phyloP scores from a whole-genome alignment of 1,140 invertebrate species.

The Sycophila sp. region DNA sequence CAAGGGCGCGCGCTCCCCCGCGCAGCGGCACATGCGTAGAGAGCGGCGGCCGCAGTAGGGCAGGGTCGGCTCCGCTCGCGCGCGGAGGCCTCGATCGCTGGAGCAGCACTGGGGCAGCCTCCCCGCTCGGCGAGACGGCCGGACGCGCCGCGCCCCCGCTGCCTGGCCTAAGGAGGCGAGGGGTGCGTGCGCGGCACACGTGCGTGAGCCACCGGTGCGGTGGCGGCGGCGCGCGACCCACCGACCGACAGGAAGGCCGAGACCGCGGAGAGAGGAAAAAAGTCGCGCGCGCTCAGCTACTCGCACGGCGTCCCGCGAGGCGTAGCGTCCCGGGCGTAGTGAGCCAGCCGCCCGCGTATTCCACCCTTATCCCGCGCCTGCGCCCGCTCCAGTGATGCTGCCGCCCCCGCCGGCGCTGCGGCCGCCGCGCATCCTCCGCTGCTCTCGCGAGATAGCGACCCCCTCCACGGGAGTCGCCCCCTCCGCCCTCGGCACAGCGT shows the following conservation, averaged over 20 bases:
- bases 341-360: slow-evolving; percentile 61
- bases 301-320: slow-evolving; percentile 46
- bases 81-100: background rate
- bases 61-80: background rate
- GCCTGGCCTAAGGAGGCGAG: background rate
- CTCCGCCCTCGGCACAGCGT: too few species aligned
- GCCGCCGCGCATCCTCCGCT: slow-evolving; percentile 3
- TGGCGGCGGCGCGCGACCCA: background rate
- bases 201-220: too few species aligned
- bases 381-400: slow-evolving; percentile 42
- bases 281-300: background rate
- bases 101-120: background rate
- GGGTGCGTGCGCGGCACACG: background rate
- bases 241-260: too few species aligned
- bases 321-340: slow-evolving; percentile 64
- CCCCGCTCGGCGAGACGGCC: background rate
- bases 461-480: too few species aligned
- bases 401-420: slow-evolving; percentile 19
- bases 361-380: slow-evolving; percentile 59
- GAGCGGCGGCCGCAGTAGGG: background rate
- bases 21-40: background rate
- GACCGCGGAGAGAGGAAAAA: background rate
- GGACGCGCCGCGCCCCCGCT: background rate
- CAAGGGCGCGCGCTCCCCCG: background rate
- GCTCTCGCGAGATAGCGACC: too few species aligned